Percentiles rank a stretch among this genome's conserved stretches.
Evolutionary conservation across 2,888 invertebrate genomes (phyloP).

Genomic region (Chorisops tibialis): DNA sequence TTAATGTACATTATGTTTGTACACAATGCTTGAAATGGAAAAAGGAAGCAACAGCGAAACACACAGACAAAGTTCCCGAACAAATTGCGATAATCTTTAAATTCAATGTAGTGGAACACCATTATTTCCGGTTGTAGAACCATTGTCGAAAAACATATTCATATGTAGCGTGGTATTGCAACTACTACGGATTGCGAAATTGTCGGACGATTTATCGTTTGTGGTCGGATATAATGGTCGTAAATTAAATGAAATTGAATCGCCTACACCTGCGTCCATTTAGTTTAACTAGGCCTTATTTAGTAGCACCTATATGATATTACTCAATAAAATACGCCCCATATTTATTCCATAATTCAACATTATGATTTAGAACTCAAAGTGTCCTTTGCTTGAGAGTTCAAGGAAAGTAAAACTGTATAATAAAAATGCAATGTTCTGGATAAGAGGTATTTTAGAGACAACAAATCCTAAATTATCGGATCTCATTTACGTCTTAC

Average conservation of each 20-base stretch:
- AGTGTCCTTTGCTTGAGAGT: no score
- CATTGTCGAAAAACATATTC: constrained; percentile 32
- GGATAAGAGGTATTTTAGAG: no score
- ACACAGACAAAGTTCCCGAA: not conserved
- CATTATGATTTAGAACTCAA: no score
- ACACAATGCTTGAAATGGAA: no score
- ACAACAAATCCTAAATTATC: no score
- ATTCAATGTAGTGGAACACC: constrained; percentile 32
- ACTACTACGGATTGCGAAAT: constrained; percentile 31
- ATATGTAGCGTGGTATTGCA: constrained; percentile 27
- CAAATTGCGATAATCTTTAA: constrained; percentile 30
- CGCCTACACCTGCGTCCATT: constrained; percentile 31
- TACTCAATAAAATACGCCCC: no score
- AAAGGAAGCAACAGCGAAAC: not conserved
- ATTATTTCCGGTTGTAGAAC: constrained; percentile 32
- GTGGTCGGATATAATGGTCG: constrained; percentile 31
- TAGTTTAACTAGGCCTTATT: not conserved
- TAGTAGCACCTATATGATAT: not conserved
- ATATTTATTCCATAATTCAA: no score
- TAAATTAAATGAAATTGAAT: constrained; percentile 33
- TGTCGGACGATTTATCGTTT: constrained; percentile 32
- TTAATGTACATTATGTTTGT: no score
- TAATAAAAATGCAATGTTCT: no score
- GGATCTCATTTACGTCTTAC: no score
- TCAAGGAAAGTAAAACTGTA: no score